Conservation (phyloP, 35 echinoderm and acorn worm species). For the Anneissia japonica region DNA sequence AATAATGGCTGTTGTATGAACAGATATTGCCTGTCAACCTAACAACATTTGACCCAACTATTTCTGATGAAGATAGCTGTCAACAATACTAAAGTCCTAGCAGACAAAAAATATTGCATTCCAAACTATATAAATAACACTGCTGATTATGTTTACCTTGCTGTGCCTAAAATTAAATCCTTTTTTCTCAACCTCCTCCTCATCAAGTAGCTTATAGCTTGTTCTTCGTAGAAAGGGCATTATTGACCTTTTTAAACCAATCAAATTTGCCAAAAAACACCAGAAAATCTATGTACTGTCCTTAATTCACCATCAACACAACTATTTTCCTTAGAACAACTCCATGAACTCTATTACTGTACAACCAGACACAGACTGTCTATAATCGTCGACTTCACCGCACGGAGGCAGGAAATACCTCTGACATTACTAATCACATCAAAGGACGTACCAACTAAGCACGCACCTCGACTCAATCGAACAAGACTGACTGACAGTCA, state of each 20-base stretch:
- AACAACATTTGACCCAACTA: too few relatives aligned
- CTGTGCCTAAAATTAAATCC: not conserved
- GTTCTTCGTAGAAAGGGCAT: not conserved
- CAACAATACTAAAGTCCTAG: too few relatives aligned
- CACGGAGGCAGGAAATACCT: not conserved
- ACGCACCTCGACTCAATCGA: not conserved
- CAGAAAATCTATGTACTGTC: not conserved
- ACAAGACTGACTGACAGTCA: not conserved
- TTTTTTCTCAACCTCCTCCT: not conserved
- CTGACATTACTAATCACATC: not conserved
- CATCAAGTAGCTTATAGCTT: not conserved
- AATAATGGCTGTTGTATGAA: too few relatives aligned
- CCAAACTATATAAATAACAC: too few relatives aligned
- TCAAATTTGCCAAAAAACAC: too few relatives aligned
- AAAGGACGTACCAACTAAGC: not conserved
- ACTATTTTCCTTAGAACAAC: not conserved
- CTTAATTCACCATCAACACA: not conserved
- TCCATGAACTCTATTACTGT: not conserved
- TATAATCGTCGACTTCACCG: not conserved
- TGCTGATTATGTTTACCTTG: not conserved
- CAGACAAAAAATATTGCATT: too few relatives aligned
- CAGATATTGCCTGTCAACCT: too few relatives aligned
- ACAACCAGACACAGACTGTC: not conserved
- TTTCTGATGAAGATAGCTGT: too few relatives aligned
- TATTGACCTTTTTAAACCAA: not conserved